Percentiles rank a stretch among this genome's conserved stretches.
phyloP scores from a whole-genome alignment of 30 jellyfish, hydroid and myxozoan species.

The Nemopilema nomurai region DNA sequence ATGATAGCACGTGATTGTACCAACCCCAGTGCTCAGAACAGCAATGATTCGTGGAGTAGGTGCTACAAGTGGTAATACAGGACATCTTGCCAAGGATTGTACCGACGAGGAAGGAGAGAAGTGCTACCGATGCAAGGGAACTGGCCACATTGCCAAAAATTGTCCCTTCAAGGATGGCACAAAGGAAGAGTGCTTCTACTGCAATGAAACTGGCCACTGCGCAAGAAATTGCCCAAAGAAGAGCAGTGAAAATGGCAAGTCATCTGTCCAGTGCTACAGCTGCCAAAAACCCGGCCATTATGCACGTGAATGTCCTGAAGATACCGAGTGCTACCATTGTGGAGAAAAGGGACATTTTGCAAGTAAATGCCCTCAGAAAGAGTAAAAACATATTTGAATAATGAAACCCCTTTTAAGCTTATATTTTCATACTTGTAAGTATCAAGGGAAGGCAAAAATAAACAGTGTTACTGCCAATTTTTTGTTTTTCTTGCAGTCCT shows the following conservation, averaged over 20 bases:
- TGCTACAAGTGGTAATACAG: conserved; percentile 87
- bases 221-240: conserved; percentile 88
- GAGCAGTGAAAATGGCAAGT: conserved; percentile 39
- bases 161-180: conserved; percentile 74
- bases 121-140: conserved; percentile 81
- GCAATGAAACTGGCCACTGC: conserved; percentile 83
- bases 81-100: conserved; percentile 83
- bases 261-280: conserved; percentile 62
- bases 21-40: conserved; percentile 34
- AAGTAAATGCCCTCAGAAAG: no score
- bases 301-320: no score
- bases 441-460: no score
- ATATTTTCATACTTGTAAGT: no score
- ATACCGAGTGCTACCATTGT: no score
- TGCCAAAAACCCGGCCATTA: conserved; percentile 81
- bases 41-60: conserved; percentile 22
- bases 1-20: conserved; percentile 90
- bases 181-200: conserved; percentile 70
- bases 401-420: no score
- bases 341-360: no score
- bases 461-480: no score
- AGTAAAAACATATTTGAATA: no score
- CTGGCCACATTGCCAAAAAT: conserved; percentile 80
- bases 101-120: conserved; percentile 72
- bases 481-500: no score